Conservation (phyloP, 2,113 vertebrate genomes). For the Vulpes ferrilata region DNA sequence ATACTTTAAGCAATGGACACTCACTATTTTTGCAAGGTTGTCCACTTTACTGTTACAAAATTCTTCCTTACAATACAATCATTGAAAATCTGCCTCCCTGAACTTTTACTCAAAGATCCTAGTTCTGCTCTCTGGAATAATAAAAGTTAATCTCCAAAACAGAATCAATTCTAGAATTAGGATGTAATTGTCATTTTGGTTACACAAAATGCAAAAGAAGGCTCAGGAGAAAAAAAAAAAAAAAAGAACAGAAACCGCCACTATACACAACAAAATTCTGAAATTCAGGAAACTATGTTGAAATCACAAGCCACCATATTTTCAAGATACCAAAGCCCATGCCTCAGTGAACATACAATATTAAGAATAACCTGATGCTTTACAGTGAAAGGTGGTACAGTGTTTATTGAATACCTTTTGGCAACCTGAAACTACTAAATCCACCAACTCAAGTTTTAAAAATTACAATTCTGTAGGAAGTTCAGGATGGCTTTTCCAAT, state of each 20-base stretch:
- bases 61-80: slow-evolving; percentile 53
- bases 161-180: slow-evolving; percentile 22
- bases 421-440: slow-evolving; percentile 55
- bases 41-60: not conserved
- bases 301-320: slow-evolving; percentile 61
- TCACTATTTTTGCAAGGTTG: slow-evolving; percentile 54
- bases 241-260: not conserved
- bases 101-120: slow-evolving; percentile 49
- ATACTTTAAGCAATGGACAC: slow-evolving; percentile 27
- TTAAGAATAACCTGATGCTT: slow-evolving; percentile 1
- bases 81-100: slow-evolving; percentile 40
- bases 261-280: slow-evolving; percentile 27
- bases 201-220: slow-evolving; percentile 53
- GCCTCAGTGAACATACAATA: slow-evolving; percentile 47
- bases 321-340: slow-evolving; percentile 25
- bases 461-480: slow-evolving; percentile 59
- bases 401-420: slow-evolving; percentile 20
- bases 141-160: slow-evolving; percentile 56
- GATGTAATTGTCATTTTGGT: slow-evolving; percentile 1
- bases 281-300: slow-evolving; percentile 64
- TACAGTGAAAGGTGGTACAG: not conserved
- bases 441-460: slow-evolving; percentile 9
- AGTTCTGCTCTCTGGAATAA: slow-evolving; percentile 26
- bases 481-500: slow-evolving; percentile 32
- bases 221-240: not conserved